Percentiles rank a stretch among this genome's conserved stretches.
These are phyloP conservation scores for Muraenolepis orangiensis DNA, from an alignment of 2,797 vertebrate genomes.

Conservation along the genomic window DNA sequence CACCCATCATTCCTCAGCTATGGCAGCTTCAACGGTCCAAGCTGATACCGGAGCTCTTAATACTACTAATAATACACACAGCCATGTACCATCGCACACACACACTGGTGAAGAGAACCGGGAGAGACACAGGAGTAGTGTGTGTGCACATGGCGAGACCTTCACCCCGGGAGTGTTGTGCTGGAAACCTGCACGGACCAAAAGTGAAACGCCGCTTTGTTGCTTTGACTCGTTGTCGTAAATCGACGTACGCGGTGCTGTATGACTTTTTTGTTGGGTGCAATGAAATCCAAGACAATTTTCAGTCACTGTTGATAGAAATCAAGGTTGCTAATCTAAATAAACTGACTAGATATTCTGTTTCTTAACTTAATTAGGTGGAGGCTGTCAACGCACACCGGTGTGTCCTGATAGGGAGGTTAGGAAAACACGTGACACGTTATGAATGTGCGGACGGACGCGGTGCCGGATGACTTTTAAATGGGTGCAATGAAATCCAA, in stretches of 20 bases:
- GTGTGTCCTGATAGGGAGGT: no score
- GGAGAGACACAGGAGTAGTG: no score
- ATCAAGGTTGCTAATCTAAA: neutral
- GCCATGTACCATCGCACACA: slow-evolving; percentile 3
- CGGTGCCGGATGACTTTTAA: no score
- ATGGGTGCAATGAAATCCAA: no score
- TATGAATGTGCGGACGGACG: no score
- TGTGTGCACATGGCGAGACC: slow-evolving; percentile 41
- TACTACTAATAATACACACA: slow-evolving; percentile 28
- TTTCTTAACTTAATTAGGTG: no score
- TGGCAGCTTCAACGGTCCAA: slow-evolving; percentile 48
- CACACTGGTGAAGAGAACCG: slow-evolving; percentile 5
- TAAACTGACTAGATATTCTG: neutral
- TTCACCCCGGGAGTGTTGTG: no score
- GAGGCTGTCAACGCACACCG: no score
- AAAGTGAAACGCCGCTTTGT: neutral
- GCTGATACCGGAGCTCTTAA: slow-evolving; percentile 50
- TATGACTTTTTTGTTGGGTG: neutral
- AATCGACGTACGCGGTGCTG: no score
- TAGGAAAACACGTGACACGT: no score
- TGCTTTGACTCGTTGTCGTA: no score
- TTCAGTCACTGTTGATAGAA: neutral
- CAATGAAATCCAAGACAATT: neutral
- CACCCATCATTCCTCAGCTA: slow-evolving; percentile 66
- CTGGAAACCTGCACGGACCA: neutral